phyloP scores from a whole-genome alignment of 2,113 vertebrate species.

The Prinia subflava region DNA sequence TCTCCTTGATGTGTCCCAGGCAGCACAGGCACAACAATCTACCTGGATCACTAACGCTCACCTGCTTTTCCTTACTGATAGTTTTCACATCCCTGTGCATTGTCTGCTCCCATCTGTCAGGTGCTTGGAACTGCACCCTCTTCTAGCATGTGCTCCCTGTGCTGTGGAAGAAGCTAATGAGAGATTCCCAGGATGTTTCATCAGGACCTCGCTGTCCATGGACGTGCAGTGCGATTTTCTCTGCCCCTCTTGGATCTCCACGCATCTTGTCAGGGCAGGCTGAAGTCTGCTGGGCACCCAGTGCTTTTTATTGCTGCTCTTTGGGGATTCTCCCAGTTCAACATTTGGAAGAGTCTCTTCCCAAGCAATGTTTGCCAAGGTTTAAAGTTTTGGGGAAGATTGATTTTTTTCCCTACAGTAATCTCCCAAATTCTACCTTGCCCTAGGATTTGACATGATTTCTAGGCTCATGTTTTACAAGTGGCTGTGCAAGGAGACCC shows the following conservation, averaged over 20 bases:
- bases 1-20: not conserved
- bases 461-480: accelerated
- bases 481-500: not conserved
- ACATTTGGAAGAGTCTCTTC: not conserved
- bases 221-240: not conserved
- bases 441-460: not conserved
- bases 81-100: not conserved
- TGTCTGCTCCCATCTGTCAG: not conserved
- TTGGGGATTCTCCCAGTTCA: not conserved
- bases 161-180: accelerated
- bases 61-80: not conserved
- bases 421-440: not conserved
- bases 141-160: not conserved
- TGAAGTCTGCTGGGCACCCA: not conserved
- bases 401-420: not conserved
- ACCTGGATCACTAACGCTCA: not conserved
- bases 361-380: not conserved
- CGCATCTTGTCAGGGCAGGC: not conserved
- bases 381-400: not conserved
- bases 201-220: accelerated
- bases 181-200: not conserved
- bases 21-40: not conserved
- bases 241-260: not conserved
- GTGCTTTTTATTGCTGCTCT: not conserved
- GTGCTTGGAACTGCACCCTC: not conserved